Conservation (phyloP, 2,797 vertebrate species). For the Triplophysa yarkandensis region DNA sequence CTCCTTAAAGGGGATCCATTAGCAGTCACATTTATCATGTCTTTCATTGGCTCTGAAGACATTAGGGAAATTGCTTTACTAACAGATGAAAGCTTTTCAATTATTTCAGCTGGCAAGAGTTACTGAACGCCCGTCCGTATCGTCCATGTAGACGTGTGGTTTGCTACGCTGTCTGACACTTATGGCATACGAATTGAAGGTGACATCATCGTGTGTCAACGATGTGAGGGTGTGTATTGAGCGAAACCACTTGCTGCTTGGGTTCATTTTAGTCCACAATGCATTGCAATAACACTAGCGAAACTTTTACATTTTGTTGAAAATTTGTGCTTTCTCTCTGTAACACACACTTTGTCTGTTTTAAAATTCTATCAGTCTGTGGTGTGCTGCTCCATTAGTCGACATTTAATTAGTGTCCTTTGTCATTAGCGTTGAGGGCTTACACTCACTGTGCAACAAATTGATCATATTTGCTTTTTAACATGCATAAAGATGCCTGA, state of each 20-base stretch:
- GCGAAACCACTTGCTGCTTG: neutral
- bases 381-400: conserved; percentile 46
- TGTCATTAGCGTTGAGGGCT: conserved; percentile 31
- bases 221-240: neutral
- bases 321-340: conserved; percentile 5
- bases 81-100: conserved; percentile 65
- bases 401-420: conserved; percentile 51
- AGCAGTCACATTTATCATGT: conserved; percentile 60
- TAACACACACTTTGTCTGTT: conserved; percentile 7
- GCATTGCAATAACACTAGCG: neutral
- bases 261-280: conserved; percentile 5
- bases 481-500: conserved; percentile 4
- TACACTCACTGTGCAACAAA: conserved; percentile 16
- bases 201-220: conserved; percentile 37
- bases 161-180: conserved; percentile 22
- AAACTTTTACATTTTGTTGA: no score
- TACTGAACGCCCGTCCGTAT: conserved; percentile 21
- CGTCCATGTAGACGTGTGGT: neutral
- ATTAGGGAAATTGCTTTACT: conserved; percentile 67
- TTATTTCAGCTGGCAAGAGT: conserved; percentile 58
- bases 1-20: conserved; percentile 50
- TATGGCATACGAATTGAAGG: conserved; percentile 15
- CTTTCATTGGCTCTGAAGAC: conserved; percentile 56
- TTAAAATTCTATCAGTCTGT: conserved; percentile 42
- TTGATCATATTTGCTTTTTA: conserved; percentile 35